A percentile compares a stretch with the other conserved stretches of the same genome.
Evolutionary conservation across 2,113 vertebrate species (phyloP).

Genomic region (Odocoileus virginianus): DNA sequence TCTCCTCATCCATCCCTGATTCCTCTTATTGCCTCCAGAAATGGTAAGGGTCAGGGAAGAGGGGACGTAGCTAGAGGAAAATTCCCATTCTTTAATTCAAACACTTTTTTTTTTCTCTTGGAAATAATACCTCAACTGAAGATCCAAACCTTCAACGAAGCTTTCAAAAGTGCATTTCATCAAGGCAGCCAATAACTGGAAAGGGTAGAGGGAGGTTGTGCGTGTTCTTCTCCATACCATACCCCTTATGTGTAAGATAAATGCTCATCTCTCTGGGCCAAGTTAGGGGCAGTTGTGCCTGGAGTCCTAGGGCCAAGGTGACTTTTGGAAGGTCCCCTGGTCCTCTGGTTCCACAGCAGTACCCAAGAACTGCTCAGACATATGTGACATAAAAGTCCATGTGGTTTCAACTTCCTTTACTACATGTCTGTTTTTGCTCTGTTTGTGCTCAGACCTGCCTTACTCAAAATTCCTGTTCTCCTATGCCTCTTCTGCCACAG

Average conservation of each 20-base stretch:
- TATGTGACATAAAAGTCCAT: constrained; percentile 74
- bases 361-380: constrained; percentile 67
- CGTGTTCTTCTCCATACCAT: background rate
- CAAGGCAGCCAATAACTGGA: background rate
- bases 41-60: background rate
- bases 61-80: background rate
- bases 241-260: background rate
- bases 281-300: background rate
- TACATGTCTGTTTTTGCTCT: constrained; percentile 68
- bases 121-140: constrained; percentile 10
- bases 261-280: background rate
- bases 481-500: constrained; percentile 62
- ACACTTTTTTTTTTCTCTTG: background rate
- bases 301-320: background rate
- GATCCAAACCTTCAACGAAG: background rate
- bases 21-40: background rate
- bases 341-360: background rate
- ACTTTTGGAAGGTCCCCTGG: background rate
- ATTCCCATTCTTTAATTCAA: background rate
- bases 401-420: constrained; percentile 78
- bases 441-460: constrained; percentile 71
- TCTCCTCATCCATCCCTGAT: background rate
- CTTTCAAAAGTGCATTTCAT: background rate
- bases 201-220: background rate
- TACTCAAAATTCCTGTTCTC: constrained; percentile 53